Conservation (phyloP, 2,888 invertebrate species). For the Phalera bucephala region DNA sequence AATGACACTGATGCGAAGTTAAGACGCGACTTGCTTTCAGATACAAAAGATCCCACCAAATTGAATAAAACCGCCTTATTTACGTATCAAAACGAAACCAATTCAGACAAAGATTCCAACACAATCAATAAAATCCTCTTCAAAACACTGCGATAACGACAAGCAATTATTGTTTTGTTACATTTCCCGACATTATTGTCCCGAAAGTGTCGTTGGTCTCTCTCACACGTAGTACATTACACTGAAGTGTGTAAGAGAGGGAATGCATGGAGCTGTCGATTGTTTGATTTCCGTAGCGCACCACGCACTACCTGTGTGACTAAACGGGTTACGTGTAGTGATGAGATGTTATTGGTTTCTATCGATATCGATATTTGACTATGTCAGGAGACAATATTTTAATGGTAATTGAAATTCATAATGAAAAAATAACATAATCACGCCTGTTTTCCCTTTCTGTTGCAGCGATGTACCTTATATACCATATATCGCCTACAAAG, state of each 20-base stretch:
- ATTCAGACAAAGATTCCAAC: neutral
- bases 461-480: too few species aligned
- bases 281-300: conserved; percentile 58
- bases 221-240: neutral
- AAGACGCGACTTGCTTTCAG: too few species aligned
- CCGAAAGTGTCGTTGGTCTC: neutral
- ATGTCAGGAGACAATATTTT: too few species aligned
- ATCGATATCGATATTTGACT: conserved; percentile 8
- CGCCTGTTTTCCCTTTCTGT: too few species aligned
- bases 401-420: too few species aligned
- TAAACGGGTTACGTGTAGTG: conserved; percentile 44
- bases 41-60: too few species aligned
- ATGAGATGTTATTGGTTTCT: conserved; percentile 8
- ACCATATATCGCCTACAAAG: too few species aligned
- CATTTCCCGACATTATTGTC: conserved; percentile 10
- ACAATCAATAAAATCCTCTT: neutral
- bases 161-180: conserved; percentile 28
- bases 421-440: too few species aligned
- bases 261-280: conserved; percentile 34
- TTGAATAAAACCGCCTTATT: too few species aligned
- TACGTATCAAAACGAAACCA: too few species aligned
- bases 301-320: conserved; percentile 48
- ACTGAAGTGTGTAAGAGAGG: conserved; percentile 10
- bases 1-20: too few species aligned
- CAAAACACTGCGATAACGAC: conserved; percentile 16